Percentiles rank a stretch among this genome's conserved stretches.
These are phyloP conservation scores for Erythrocebus patas DNA, from an alignment of 2,113 vertebrate species.

Conservation along the genomic window DNA sequence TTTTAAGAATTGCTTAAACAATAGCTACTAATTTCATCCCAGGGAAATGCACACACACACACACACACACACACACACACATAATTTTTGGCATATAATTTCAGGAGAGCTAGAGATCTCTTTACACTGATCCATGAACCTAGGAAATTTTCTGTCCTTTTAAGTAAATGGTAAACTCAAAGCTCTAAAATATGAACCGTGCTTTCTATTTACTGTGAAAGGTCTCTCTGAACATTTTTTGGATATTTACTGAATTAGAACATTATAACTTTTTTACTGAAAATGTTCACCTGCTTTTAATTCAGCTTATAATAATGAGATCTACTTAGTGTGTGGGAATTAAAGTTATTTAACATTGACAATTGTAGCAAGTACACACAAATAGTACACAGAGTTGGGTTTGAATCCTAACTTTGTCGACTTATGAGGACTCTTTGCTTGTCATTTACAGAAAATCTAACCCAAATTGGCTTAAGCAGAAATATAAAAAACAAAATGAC, in stretches of 20 bases:
- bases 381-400: neutral
- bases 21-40: neutral
- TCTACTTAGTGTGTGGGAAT: neutral
- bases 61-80: neutral
- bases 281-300: conserved; percentile 22
- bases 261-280: conserved; percentile 9
- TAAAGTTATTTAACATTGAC: neutral
- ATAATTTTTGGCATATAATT: neutral
- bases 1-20: neutral
- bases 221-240: neutral
- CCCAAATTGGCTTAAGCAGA: neutral
- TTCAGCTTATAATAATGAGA: conserved; percentile 7
- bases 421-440: neutral
- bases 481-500: neutral
- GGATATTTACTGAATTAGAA: neutral
- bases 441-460: neutral
- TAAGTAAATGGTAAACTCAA: neutral
- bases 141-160: neutral
- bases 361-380: neutral
- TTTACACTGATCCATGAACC: neutral
- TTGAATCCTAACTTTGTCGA: neutral
- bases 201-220: conserved; percentile 24
- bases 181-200: neutral
- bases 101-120: neutral
- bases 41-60: neutral